Conservation (phyloP, 2,797 vertebrate species). For the Caiman crocodilus region DNA sequence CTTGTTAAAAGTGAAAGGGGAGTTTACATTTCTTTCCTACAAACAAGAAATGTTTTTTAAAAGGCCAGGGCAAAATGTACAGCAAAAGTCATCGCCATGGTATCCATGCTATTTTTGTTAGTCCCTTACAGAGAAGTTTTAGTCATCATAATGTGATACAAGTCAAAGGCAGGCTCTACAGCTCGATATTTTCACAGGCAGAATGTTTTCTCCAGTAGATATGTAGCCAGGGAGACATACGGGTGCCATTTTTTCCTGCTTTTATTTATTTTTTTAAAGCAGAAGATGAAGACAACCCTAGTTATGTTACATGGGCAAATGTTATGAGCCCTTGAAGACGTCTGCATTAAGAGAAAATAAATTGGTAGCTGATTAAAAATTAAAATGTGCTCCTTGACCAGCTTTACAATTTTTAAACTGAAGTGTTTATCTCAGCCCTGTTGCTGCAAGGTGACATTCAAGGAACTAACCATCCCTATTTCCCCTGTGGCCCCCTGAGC, state of each 20-base stretch:
- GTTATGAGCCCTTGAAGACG: neutral
- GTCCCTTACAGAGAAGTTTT: neutral
- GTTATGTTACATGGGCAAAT: neutral
- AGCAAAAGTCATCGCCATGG: neutral
- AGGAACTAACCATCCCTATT: neutral
- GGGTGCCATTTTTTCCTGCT: neutral
- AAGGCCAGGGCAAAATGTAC: neutral
- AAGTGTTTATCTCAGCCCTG: neutral
- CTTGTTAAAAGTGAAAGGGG: neutral
- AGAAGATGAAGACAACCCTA: neutral
- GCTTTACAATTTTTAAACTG: neutral
- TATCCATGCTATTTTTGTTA: neutral
- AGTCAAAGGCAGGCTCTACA: neutral
- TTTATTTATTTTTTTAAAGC: neutral
- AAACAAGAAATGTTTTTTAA: neutral
- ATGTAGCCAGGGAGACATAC: constrained; percentile 53
- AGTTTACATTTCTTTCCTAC: neutral
- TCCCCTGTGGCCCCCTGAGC: neutral
- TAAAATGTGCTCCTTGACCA: neutral
- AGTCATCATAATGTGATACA: neutral
- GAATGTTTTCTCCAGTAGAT: constrained; percentile 48
- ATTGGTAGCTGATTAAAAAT: neutral
- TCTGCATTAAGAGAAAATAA: neutral
- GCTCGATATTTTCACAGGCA: constrained; percentile 44
- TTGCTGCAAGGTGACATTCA: neutral